Evolutionary conservation across 2,113 vertebrate genomes (phyloP).

Genomic region (Mesembrinibis cayennensis): DNA sequence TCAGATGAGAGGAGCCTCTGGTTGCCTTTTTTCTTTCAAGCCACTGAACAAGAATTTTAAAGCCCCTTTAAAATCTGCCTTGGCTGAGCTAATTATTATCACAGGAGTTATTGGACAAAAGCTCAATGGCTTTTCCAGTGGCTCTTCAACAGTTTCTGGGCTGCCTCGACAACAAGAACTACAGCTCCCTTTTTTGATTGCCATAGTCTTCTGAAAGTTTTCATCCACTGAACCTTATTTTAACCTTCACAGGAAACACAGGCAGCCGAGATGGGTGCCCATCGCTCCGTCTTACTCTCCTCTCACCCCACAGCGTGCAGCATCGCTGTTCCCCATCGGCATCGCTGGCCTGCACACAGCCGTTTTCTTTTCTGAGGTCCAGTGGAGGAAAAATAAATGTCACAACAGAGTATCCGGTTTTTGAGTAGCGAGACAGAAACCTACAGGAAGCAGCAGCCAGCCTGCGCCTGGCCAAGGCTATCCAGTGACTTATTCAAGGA

Average conservation of each 20-base stretch:
- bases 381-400: constrained; percentile 2
- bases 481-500: constrained; percentile 65
- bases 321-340: rapidly evolving
- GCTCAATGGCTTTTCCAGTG: constrained; percentile 49
- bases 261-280: neutral
- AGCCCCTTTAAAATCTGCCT: constrained; percentile 76
- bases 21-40: constrained; percentile 73
- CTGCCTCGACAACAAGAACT: neutral
- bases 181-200: neutral
- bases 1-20: constrained; percentile 77
- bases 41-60: constrained; percentile 77
- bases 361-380: neutral
- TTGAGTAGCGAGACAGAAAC: constrained; percentile 20
- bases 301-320: neutral
- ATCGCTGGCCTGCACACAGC: neutral
- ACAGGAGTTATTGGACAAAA: constrained; percentile 66
- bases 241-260: neutral
- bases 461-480: constrained; percentile 13
- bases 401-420: constrained; percentile 49
- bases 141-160: neutral
- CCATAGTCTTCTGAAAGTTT: neutral
- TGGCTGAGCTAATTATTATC: constrained; percentile 81
- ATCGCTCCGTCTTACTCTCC: neutral
- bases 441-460: neutral
- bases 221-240: neutral